Evolutionary conservation across 2,113 vertebrate species (phyloP), one percentile per base, ranked within the genome.

Genomic region (Marcusenius ussheri): DNA sequence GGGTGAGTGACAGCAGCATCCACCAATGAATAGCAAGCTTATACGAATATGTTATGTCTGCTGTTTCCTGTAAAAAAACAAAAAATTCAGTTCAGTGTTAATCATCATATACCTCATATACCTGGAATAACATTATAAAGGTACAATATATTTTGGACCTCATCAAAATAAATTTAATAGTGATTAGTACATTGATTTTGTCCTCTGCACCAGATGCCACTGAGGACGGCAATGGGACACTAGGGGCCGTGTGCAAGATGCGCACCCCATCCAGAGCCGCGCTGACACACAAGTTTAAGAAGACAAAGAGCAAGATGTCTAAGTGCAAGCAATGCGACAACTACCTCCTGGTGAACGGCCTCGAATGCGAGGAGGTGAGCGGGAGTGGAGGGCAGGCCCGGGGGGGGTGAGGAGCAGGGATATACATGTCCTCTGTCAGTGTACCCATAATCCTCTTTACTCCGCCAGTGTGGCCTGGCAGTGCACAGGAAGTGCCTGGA

Each of bases 401-500:
- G 7, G 21, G 46, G 19, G 49, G 24, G 49, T 27, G 84, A 87
- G 74, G 15, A 8, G 35, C 31, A 19, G 51, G 39, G 50, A 21
- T 19, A 4, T 5, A 13, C 27, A 62, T 53, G 31, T 5, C 17
- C 35, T 56, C 21, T 62, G 39, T 8, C 2, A 31, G 7, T 47
- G 6, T 83, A 39, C 19, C 83, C 83, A 84, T 47, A 45, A 84
- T 27, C 51, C n/a, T 31, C 45, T 86, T 47, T 89, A 2, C 31
- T 58, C 83, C 46, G 50, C 49, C 92, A 99, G 98, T 99, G 98
- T 77, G 96, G 94, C 47, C 88, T 98, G 91, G 93, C 97, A 50
- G 95, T 98, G 90, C 98, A 99, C 95, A 97, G 97, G 94, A 98
- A 97, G 93, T 99, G 98, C 49, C 96, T 99, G 17, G 97, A 99